phyloP scores from a whole-genome alignment of 2,113 vertebrate genomes.

The Loxodonta africana region DNA sequence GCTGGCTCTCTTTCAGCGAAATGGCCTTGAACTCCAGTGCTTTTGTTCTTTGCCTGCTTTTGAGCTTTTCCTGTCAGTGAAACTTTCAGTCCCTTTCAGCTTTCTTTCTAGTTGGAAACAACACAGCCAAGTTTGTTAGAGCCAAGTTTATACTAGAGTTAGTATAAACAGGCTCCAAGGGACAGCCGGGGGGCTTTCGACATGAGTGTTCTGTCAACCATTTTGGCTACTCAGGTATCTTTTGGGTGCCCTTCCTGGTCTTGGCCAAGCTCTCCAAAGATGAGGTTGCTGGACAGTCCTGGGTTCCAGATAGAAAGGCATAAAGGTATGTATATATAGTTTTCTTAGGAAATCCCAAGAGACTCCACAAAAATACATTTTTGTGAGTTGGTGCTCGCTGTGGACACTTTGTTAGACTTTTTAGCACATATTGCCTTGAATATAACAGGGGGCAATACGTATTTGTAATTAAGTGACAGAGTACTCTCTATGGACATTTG shows the following conservation, averaged over 20 bases:
- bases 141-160: not conserved
- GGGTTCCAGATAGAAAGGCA: not conserved
- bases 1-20: not conserved
- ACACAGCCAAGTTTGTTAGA: not conserved
- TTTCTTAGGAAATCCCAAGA: not conserved
- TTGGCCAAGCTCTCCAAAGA: not conserved
- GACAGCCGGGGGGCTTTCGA: not conserved
- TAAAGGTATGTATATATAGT: not conserved
- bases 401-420: not conserved
- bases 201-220: no score
- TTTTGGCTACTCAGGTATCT: not conserved
- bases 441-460: not conserved
- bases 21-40: fast-evolving
- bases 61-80: not conserved
- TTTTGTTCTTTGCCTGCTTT: not conserved
- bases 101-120: not conserved
- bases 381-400: not conserved
- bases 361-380: not conserved
- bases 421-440: not conserved
- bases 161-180: not conserved
- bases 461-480: not conserved
- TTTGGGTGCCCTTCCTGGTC: not conserved
- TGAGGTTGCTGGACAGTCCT: not conserved
- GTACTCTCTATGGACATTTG: not conserved
- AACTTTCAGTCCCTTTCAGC: no score